phyloP scores from a whole-genome alignment of 2,113 vertebrate genomes.

The Phyllostomus discolor region DNA sequence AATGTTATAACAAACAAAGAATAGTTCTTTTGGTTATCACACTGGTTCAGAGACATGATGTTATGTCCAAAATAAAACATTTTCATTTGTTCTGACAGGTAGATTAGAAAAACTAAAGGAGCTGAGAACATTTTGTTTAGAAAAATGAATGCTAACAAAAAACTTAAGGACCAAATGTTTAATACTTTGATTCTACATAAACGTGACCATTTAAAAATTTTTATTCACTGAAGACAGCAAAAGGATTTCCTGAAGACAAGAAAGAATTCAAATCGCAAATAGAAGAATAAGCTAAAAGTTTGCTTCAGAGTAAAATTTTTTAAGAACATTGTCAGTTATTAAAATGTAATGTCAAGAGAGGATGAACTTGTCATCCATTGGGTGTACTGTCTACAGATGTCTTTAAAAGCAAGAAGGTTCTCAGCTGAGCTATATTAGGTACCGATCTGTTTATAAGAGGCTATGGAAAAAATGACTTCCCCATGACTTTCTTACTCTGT shows the following conservation, averaged over 20 bases:
- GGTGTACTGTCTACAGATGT: background rate
- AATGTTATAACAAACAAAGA: background rate
- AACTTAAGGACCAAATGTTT: background rate
- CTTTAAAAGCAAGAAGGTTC: background rate
- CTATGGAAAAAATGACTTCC: background rate
- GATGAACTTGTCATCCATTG: background rate
- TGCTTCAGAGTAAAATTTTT: background rate
- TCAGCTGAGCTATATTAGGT: background rate
- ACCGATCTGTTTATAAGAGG: background rate
- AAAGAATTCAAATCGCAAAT: background rate
- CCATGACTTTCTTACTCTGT: background rate
- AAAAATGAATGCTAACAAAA: background rate
- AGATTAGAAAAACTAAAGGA: constrained; percentile 22
- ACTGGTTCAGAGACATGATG: background rate
- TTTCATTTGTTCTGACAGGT: background rate
- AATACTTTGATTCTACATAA: background rate
- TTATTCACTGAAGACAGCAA: background rate
- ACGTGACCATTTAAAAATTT: background rate
- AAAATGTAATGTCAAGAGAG: background rate
- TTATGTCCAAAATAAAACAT: background rate
- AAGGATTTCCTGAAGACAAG: background rate
- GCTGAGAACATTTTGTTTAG: background rate
- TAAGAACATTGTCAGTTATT: background rate
- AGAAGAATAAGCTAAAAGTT: background rate
- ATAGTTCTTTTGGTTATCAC: background rate